Evolutionary conservation across 1,140 invertebrate species (phyloP), one percentile per base, ranked within the genome.

Genomic region (Elysia chlorotica): DNA sequence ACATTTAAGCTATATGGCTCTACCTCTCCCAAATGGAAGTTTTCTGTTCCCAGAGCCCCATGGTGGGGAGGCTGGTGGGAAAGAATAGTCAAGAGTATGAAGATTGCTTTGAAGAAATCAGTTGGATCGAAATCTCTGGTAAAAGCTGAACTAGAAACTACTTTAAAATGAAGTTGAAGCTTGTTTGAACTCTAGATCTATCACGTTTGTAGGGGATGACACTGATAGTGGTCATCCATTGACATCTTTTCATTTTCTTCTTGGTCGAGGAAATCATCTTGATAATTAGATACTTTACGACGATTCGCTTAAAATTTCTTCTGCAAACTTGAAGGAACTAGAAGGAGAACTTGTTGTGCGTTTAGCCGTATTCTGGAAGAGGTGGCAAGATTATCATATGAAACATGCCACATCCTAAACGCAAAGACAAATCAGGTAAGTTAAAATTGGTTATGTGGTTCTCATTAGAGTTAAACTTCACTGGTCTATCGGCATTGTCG

Each of bases 61-160:
- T 63, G 61, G 61, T 63, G 61, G 61, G 61, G 61, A 63, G 61
- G 61, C 61, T 63, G 23, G 23, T 63, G 31, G 61, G 61, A 33
- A 31, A 63, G 61, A 19, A 25, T 63, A 31, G 25, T 63, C 19
- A 2, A 21, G 23, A 30, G 25, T 23, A 63, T 63, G 3, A 63
- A 63, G 33, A 28, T 31, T 2, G 31, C 31, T 63, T 33, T 63
- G 61, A 63, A 33, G 33, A 48, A 48, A n/a, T 10, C 41, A 48
- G n/a, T 48, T 48, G 41, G 41, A 14, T 14, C 10, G 10, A 48
- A 48, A n/a, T 48, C 10, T 48, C 41, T 48, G 41, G n/a, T 48
- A 14, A 48, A n/a, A n/a, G n/a, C 17, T 17, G 28, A n/a, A 35
- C 17, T 30, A n/a, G 25, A 36, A 37, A 25, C 10, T 23, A 17